A percentile compares a stretch with the other conserved stretches of the same genome.
Evolutionary conservation across 2,888 invertebrate genomes (phyloP).

Genomic region (Operophtera brumata): DNA sequence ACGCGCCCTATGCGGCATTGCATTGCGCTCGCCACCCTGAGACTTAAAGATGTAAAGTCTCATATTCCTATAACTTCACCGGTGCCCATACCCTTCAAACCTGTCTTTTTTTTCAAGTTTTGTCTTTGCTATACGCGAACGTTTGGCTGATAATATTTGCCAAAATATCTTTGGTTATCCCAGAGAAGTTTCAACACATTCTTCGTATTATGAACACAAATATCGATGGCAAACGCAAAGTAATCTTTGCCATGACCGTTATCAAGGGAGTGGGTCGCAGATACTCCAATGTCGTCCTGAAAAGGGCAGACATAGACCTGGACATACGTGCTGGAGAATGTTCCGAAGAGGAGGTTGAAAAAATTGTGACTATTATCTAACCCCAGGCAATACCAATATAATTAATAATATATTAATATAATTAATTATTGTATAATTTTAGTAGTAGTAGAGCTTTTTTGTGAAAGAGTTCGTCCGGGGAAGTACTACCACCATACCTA

Average conservation of each 20-base stretch:
- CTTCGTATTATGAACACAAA: constrained; percentile 99
- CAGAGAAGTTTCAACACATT: constrained; percentile 99
- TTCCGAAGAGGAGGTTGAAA: constrained; percentile 98
- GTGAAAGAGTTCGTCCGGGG: too few species aligned
- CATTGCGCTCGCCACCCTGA: too few species aligned
- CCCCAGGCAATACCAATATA: constrained; percentile 98
- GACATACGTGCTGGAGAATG: constrained; percentile 99
- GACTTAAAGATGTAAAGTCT: too few species aligned
- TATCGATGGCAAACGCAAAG: constrained; percentile 99
- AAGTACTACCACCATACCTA: too few species aligned
- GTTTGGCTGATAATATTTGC: constrained; percentile 48
- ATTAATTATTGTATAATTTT: too few species aligned
- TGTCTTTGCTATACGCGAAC: constrained; percentile 51
- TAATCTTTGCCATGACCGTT: constrained; percentile 99
- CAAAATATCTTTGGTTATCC: constrained; percentile 93
- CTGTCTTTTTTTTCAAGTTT: constrained; percentile 56
- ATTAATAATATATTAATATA: too few species aligned
- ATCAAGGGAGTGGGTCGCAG: constrained; percentile 99
- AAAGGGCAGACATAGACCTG: constrained; percentile 98
- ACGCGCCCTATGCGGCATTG: too few species aligned
- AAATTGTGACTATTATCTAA: constrained; percentile 98
- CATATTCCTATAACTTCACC: too few species aligned
- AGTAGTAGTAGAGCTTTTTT: too few species aligned
- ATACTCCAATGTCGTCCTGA: constrained; percentile 98
- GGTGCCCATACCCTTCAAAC: too few species aligned